Conservation (phyloP, 2,888 invertebrate species). For the Drosophila melanosoma region DNA sequence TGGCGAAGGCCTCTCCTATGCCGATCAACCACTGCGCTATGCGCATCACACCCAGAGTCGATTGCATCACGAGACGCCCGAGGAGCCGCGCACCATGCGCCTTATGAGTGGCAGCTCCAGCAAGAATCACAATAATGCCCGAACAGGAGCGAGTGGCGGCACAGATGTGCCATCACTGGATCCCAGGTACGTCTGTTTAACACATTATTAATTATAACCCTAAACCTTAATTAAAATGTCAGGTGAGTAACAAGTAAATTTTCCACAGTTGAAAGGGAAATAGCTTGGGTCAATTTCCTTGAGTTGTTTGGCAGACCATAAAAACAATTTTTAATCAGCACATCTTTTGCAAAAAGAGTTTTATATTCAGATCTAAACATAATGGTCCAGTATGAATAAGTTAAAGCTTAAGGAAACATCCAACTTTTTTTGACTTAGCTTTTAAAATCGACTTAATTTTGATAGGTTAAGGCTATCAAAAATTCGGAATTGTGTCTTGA, state of each 20-base stretch:
- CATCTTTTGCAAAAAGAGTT: background rate
- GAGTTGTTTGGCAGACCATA: background rate
- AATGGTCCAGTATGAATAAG: background rate
- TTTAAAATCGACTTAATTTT: background rate
- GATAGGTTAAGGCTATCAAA: background rate
- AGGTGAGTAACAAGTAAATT: background rate
- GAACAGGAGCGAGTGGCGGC: constrained; percentile 34
- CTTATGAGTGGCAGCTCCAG: constrained; percentile 74
- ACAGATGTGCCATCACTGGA: constrained; percentile 81
- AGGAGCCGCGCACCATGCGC: constrained; percentile 82
- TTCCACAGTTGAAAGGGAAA: background rate
- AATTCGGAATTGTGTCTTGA: background rate
- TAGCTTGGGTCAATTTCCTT: background rate
- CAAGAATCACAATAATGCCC: constrained; percentile 64
- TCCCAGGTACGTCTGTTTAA: constrained; percentile 82
- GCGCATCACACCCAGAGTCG: constrained; percentile 82
- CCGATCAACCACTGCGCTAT: constrained; percentile 83
- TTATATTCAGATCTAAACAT: background rate
- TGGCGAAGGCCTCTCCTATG: constrained; percentile 79
- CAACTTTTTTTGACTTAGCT: background rate
- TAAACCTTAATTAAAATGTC: background rate
- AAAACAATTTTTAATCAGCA: background rate
- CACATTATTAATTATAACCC: background rate
- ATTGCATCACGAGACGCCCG: constrained; percentile 83
- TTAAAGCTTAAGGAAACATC: background rate